Evolutionary conservation across 2,113 vertebrate genomes (phyloP), one percentile per base, ranked within the genome.

Genomic region (Gobio gobio): DNA sequence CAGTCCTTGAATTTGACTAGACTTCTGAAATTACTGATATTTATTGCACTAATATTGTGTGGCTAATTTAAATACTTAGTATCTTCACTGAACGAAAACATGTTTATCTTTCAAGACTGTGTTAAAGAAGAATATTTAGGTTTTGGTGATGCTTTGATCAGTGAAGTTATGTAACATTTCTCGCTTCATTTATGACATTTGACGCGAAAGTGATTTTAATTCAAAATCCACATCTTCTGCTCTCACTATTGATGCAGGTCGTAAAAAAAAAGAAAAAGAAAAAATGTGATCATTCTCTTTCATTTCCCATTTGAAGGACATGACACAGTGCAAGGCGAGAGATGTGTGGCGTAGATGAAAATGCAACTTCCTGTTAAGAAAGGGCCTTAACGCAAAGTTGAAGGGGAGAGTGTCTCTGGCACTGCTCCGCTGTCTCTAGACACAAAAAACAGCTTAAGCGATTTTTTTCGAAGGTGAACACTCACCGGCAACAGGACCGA

Each of bases 321-420:
- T 68, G 76, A 86, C 64, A 66, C 33, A 70, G 82, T 78, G 33
- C 64, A 81, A 86, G 82, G 75, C 64, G 70, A 78, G 64, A 86
- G 78, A 87, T 86, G 79, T 87, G 86, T 89, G 86, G 86, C 89
- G 89, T 88, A 89, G 89, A 83, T 88, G 72, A 89, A 89, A 89
- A 83, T 89, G 75, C 82, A 73, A 95, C 96, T 97, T 96, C 95
- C 96, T 96, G 95, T 93, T 92, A 92, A 94, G 93, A 90, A 89
- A 88, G 90, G 92, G 91, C 90, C 93, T 92, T 82, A 85, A 85
- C 68, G 89, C 89, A 68, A 89, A 92, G 77, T 94, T 94, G 94
- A 96, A 93, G 88, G 93, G 89, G 91, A 92, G 93, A 92, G 92
- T 88, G 93, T 84, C 84, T 94, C 90, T 95, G 95, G 96, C 96